Base-by-base conservation (phyloP, 2,113 vertebrate genomes). In the Condylura cristata region DNA sequence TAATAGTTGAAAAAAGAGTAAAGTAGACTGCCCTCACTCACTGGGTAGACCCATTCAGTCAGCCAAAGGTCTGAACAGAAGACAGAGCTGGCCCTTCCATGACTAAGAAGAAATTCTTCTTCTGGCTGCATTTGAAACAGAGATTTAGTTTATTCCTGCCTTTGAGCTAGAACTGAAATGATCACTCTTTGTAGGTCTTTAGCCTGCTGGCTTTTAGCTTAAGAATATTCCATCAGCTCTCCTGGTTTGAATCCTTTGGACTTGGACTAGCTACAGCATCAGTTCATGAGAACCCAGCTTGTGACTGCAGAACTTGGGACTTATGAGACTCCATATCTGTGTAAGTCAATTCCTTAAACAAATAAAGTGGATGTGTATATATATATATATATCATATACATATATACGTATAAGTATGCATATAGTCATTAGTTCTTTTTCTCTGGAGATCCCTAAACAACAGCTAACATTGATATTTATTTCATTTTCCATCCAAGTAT, bases 401-500 rank as follows among this genome's bases (percentile, higher is more conserved):
- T 56, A 56, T 56, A 56, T 22, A 22, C 22, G 7, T 56, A 22
- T 56, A 56, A 22, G 53, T 56, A 56, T 56, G 53, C 22, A 56
- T 79, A 26, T 8, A 65, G 32, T 48, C 4, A 56, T 70, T 63
- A 14, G 32, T 68, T 72, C 4, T 78, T 87, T 74, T 61, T 66
- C 61, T 70, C n/a, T 81, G 41, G 75, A 76, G 63, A 85, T 51
- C 8, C 22, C 56, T 70, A 76, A 82, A 48, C 6, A 34, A 7
- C 6, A 79, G 20, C 9, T 76, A 58, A 70, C 18, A 1, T 12
- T 65, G 9, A 7, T n/a, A 74, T 74, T 72, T 93, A 4, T 90
- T 96, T 94, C 83, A 5, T 84, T 95, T 88, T 74, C 34, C 74
- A 90, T 28, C 11, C 18, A 93, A 87, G 37, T 30, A 81, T 30